phyloP scores from a whole-genome alignment of 2,797 vertebrate species.

The Pagetopsis macropterus region DNA sequence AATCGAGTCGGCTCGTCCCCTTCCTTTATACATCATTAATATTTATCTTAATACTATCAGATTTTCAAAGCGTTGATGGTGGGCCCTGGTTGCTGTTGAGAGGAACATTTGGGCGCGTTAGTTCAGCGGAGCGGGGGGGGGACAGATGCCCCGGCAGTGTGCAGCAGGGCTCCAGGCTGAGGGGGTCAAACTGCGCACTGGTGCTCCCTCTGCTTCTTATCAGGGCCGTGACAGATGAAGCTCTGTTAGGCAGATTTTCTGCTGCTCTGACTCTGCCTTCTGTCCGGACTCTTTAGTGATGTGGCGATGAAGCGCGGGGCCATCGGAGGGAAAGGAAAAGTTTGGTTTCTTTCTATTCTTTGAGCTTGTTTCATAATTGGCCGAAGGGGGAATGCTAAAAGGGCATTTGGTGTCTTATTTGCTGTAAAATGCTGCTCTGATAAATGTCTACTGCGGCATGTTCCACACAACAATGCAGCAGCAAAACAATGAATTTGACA shows the following conservation, averaged over 20 bases:
- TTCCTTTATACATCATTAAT: not conserved
- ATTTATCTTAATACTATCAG: not conserved
- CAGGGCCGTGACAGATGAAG: constrained; percentile 81
- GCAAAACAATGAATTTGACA: not conserved
- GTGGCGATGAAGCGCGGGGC: constrained; percentile 65
- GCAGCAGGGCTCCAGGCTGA: constrained; percentile 50
- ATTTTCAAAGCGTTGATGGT: constrained; percentile 8
- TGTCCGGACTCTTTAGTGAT: constrained; percentile 74
- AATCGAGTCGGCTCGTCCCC: no score
- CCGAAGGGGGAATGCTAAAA: constrained; percentile 25
- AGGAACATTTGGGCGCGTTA: constrained; percentile 58
- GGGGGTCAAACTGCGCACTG: constrained; percentile 67
- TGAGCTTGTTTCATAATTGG: constrained; percentile 57
- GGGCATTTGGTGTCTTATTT: constrained; percentile 35
- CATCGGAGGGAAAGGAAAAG: constrained; percentile 55
- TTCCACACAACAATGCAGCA: not conserved
- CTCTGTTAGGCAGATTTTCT: constrained; percentile 82
- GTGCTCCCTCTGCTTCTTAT: constrained; percentile 72
- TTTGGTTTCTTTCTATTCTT: constrained; percentile 52
- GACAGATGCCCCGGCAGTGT: constrained; percentile 56
- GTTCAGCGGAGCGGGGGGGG: constrained; percentile 64
- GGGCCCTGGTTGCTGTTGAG: constrained; percentile 26
- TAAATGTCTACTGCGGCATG: constrained; percentile 16
- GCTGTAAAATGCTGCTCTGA: constrained; percentile 32
- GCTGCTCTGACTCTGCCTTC: constrained; percentile 80